Evolutionary conservation across 2,888 invertebrate genomes (phyloP).

Genomic region (Tubiluchus corallicola): DNA sequence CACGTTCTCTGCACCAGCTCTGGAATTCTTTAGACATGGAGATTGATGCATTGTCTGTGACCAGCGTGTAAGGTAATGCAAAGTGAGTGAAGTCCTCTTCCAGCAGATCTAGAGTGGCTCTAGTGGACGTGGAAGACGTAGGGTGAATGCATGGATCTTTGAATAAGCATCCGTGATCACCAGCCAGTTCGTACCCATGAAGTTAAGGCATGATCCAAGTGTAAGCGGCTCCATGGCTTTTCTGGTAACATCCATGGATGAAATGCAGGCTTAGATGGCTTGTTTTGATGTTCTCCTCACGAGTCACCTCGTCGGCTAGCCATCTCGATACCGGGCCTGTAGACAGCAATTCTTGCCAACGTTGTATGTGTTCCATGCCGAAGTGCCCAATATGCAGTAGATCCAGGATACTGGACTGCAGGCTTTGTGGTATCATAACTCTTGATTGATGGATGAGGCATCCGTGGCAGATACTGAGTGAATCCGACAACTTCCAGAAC

Average conservation of each 20-base stretch:
- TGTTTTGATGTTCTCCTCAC: conserved; percentile 13
- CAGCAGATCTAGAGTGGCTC: conserved; percentile 10
- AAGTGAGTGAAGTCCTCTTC: conserved; percentile 13
- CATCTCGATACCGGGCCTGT: too few relatives aligned
- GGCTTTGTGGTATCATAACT: not conserved
- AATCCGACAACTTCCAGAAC: not conserved
- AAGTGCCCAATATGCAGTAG: conserved; percentile 1
- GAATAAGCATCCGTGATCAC: conserved; percentile 16
- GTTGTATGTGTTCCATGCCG: too few relatives aligned
- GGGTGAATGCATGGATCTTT: conserved; percentile 15
- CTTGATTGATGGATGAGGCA: not conserved
- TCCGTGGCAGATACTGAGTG: not conserved
- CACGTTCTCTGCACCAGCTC: conserved; percentile 12
- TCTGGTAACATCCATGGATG: conserved; percentile 17
- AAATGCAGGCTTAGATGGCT: conserved; percentile 15
- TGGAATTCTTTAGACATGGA: conserved; percentile 15
- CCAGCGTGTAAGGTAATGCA: conserved; percentile 15
- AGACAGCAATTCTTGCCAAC: too few relatives aligned
- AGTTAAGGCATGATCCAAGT: conserved; percentile 17
- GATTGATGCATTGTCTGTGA: conserved; percentile 15
- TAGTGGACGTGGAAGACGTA: conserved; percentile 12
- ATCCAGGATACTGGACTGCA: not conserved
- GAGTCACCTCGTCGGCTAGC: too few relatives aligned
- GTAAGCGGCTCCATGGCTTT: conserved; percentile 17
- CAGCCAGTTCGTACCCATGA: conserved; percentile 12